These are phyloP conservation scores for Nomia melanderi DNA, from an alignment of 1,140 invertebrate species.

Conservation along the genomic window DNA sequence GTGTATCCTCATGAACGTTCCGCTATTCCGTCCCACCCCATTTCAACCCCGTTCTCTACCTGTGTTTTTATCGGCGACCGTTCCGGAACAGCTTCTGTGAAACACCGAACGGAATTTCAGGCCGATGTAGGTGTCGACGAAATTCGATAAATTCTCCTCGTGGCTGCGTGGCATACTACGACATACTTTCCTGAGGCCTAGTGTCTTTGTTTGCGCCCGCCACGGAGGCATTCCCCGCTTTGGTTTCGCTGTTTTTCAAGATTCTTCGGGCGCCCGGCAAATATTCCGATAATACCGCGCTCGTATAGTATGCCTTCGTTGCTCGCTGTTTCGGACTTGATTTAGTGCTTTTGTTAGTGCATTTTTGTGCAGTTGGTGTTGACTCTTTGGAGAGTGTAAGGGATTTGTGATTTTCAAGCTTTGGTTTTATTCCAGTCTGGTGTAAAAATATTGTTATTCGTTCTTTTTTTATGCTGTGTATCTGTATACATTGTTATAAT, in stretches of 20 bases:
- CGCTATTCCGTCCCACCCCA: neutral
- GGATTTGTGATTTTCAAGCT: too few relatives aligned
- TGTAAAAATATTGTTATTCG: too few relatives aligned
- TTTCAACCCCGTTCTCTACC: too few relatives aligned
- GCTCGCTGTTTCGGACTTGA: too few relatives aligned
- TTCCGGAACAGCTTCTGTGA: neutral
- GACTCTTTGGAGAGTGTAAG: too few relatives aligned
- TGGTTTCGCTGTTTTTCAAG: neutral
- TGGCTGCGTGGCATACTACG: neutral
- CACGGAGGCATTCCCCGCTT: neutral
- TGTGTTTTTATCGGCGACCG: neutral
- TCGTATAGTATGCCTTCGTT: too few relatives aligned
- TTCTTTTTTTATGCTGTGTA: too few relatives aligned
- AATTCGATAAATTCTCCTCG: conserved; percentile 13
- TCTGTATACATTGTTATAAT: too few relatives aligned
- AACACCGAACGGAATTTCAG: conserved; percentile 1
- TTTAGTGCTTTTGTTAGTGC: too few relatives aligned
- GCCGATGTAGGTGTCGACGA: neutral
- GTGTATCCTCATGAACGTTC: neutral
- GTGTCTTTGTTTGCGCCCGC: neutral
- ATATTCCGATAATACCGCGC: too few relatives aligned
- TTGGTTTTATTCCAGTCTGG: too few relatives aligned
- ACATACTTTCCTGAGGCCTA: neutral
- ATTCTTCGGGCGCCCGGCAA: neutral
- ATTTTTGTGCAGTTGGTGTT: too few relatives aligned